Conservation (phyloP, 2,797 vertebrate genomes). For the Myotis vivesi region DNA sequence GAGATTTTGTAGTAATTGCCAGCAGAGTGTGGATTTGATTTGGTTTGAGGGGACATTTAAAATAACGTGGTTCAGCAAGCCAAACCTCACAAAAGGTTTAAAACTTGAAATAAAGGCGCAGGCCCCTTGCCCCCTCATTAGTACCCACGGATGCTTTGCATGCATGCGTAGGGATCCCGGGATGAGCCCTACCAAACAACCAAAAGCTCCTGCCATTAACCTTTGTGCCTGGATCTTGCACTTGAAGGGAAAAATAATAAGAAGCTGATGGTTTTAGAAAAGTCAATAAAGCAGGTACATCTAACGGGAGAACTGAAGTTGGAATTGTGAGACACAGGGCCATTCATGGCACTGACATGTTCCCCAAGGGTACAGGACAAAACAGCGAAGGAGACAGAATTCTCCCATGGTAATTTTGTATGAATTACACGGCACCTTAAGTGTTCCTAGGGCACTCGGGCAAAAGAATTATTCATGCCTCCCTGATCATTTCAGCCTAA, state of each 20-base stretch:
- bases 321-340: not conserved
- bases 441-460: slow-evolving; percentile 24
- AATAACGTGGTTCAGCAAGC: not conserved
- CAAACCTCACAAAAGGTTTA: slow-evolving; percentile 53
- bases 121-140: not conserved
- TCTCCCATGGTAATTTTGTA: slow-evolving; percentile 59
- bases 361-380: slow-evolving; percentile 3
- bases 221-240: slow-evolving; percentile 26
- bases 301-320: not conserved
- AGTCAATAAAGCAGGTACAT: slow-evolving; percentile 64
- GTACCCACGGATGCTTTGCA: not conserved
- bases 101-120: slow-evolving; percentile 21
- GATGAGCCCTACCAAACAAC: not conserved
- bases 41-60: slow-evolving; percentile 23
- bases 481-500: slow-evolving; percentile 27
- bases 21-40: not conserved
- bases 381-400: slow-evolving; percentile 14
- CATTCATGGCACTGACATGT: slow-evolving; percentile 35
- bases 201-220: not conserved
- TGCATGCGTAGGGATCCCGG: no score
- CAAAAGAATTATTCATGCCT: slow-evolving; percentile 65
- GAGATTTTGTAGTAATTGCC: slow-evolving; percentile 9
- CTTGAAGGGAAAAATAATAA: slow-evolving; percentile 12
- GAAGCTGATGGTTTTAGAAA: slow-evolving; percentile 41
- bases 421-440: slow-evolving; percentile 63